Percentiles rank a stretch among this genome's conserved stretches.
Evolutionary conservation across 2,113 vertebrate genomes (phyloP).

Genomic region (Shinisaurus crocodilurus): DNA sequence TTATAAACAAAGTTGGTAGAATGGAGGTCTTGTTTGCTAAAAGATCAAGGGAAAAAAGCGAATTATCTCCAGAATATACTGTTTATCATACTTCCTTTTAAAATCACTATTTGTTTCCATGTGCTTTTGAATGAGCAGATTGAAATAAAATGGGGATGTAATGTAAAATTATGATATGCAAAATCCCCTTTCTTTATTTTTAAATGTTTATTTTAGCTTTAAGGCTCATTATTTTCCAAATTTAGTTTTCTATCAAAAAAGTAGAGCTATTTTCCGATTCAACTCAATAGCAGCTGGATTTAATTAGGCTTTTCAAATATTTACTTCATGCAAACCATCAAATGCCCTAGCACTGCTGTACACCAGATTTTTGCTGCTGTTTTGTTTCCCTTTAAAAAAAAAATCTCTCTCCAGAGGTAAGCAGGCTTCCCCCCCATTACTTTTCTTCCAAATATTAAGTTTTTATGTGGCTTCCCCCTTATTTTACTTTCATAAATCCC

Average conservation of each 20-base stretch:
- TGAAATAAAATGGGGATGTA: neutral
- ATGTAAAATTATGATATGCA: conserved; percentile 23
- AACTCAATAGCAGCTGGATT: neutral
- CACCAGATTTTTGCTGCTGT: conserved; percentile 27
- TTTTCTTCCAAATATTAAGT: conserved; percentile 43
- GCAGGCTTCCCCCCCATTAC: conserved; percentile 19
- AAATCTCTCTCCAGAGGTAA: conserved; percentile 26
- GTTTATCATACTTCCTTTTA: neutral
- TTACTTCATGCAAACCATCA: conserved; percentile 46
- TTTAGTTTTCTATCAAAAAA: conserved; percentile 9
- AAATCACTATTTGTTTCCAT: neutral
- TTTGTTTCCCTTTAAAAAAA: conserved; percentile 12
- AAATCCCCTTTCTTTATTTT: neutral
- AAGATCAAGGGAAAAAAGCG: neutral
- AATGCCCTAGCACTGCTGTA: neutral
- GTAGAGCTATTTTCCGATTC: conserved; percentile 25
- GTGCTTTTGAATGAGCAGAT: neutral
- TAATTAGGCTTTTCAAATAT: conserved; percentile 39
- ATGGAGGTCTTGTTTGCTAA: neutral
- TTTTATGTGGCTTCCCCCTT: conserved; percentile 30
- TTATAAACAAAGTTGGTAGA: neutral
- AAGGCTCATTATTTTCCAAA: conserved; percentile 26
- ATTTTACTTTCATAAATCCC: conserved; percentile 52
- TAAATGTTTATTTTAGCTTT: neutral
- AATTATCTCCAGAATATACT: neutral